These are phyloP conservation scores for Hydrophis major DNA, from an alignment of 2,797 vertebrate genomes.

Conservation along the genomic window DNA sequence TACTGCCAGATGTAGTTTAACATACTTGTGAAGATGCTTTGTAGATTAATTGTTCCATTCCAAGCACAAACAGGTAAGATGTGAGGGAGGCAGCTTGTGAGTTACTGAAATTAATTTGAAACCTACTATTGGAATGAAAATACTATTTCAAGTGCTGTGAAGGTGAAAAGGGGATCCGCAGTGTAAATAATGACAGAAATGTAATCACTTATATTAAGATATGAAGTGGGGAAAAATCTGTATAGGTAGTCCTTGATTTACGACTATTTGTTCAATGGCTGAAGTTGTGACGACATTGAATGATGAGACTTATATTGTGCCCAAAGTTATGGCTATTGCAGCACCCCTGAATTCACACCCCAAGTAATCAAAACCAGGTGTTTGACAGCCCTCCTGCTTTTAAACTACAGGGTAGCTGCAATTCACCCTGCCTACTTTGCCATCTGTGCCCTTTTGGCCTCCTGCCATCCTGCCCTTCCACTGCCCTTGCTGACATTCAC, in stretches of 20 bases:
- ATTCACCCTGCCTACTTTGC: neutral
- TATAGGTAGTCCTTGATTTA: neutral
- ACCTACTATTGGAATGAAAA: neutral
- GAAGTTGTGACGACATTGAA: neutral
- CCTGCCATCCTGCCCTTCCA: neutral
- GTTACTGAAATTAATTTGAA: neutral
- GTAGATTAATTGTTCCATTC: neutral
- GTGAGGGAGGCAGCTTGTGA: neutral
- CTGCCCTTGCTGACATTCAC: neutral
- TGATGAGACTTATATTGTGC: neutral
- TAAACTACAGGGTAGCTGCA: neutral
- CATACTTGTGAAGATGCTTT: neutral
- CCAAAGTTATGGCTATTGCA: neutral
- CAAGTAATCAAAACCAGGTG: neutral
- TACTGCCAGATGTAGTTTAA: neutral
- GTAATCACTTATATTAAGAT: neutral
- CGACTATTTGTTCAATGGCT: neutral
- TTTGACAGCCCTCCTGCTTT: neutral
- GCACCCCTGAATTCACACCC: neutral
- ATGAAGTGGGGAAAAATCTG: neutral
- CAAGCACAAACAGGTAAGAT: neutral
- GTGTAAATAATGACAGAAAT: neutral
- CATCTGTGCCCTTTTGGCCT: neutral
- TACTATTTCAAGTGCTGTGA: too few relatives aligned
- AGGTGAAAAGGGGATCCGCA: neutral